Evolutionary conservation across 30 jellyfish, hydroid and myxozoan genomes (phyloP), one percentile per base, ranked within the genome.

Genomic region (Hydra vulgaris): DNA sequence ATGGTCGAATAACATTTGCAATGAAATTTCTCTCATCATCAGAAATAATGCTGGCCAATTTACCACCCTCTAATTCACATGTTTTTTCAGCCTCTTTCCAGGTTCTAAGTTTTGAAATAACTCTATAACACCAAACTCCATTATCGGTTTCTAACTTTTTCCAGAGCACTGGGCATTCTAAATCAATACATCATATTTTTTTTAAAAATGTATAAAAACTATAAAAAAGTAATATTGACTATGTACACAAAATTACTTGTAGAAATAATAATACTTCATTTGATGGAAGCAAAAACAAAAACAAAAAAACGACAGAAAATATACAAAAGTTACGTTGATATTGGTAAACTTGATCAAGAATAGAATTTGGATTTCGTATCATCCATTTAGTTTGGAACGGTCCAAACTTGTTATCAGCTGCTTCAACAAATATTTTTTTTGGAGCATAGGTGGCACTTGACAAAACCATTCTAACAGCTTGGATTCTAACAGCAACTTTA

Each of bases 121-220:
- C 56, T 53, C 97, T 66, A 82, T 79, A 77, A 77, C 97, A 90
- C 79, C 84, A 74, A 0, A 95, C 84, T 4, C 83, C 94, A 40
- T 78, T 88, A 7, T 89, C 95, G 7, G 86, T 78, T 53, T 90
- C 97, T 70, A 78, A 81, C 27, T 91, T 80, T 21, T 87, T 79
- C 97, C 97, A 90, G 5, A 90, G 70, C 23, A 86, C 97, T 61
- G 95, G 96, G 71, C 97, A 90, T 27, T 90, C 97, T 90, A 66
- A 23, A 54, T n/a, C 75, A 8, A n/a, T n/a, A n/a, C n/a, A n/a
- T n/a, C n/a, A 40, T 17, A 22, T 61, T 7, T 68, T 23, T 18
- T 21, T 16, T 26, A n/a, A 21, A 25, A 3, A 7, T 25, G 15
- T 23, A 8, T 3, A 26, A 7, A 40, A 15, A 15, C 27, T 21